Evolutionary conservation across 2,797 vertebrate genomes (phyloP).

Genomic region (Furcifer pardalis): DNA sequence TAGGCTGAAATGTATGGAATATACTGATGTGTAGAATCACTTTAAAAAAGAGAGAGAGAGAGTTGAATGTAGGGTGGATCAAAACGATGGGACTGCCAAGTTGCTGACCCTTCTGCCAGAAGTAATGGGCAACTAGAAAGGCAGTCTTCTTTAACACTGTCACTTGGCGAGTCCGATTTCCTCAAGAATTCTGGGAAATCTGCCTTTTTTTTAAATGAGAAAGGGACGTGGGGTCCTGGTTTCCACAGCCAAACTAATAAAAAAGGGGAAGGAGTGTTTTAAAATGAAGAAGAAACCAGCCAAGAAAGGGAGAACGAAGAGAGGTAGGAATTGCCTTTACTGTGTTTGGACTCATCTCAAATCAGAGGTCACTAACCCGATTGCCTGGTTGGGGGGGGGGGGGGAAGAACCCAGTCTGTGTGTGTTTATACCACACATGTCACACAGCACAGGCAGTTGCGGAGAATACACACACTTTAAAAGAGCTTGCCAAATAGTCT

Average conservation of each 20-base stretch:
- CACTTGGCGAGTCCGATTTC: constrained; percentile 67
- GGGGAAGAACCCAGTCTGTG: not conserved
- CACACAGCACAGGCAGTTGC: constrained; percentile 48
- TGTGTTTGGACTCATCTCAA: constrained; percentile 42
- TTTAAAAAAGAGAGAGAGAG: too few relatives aligned
- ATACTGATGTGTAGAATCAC: too few relatives aligned
- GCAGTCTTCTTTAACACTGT: constrained; percentile 33
- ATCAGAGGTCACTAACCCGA: constrained; percentile 52
- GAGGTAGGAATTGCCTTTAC: constrained; percentile 45
- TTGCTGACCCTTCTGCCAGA: too few relatives aligned
- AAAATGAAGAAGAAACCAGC: constrained; percentile 44
- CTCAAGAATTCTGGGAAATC: constrained; percentile 73
- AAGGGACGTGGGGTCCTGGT: constrained; percentile 23
- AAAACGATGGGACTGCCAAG: too few relatives aligned
- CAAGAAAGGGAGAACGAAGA: constrained; percentile 34
- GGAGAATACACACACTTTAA: constrained; percentile 72
- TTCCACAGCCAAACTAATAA: constrained; percentile 70
- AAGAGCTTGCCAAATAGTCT: constrained; percentile 83
- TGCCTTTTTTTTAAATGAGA: constrained; percentile 64
- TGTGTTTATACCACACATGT: not conserved
- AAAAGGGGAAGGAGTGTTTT: constrained; percentile 50
- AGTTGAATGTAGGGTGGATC: too few relatives aligned
- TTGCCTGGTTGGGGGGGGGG: constrained; percentile 4
- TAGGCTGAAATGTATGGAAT: too few relatives aligned
- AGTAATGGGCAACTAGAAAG: constrained; percentile 36